Evolutionary conservation across 1,140 invertebrate genomes (phyloP).

Genomic region (Cotesia typhae): DNA sequence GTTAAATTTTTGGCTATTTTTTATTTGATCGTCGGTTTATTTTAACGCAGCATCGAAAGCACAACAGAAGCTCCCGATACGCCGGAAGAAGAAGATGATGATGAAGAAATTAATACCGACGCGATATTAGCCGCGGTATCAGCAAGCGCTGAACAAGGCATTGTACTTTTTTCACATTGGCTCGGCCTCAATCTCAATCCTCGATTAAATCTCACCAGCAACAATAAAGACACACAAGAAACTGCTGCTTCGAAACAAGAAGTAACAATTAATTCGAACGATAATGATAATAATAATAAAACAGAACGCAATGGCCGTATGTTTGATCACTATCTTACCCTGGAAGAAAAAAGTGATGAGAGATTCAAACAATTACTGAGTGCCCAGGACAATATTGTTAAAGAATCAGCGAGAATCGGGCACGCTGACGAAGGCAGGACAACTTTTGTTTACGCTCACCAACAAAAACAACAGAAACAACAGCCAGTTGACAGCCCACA

Average conservation of each 20-base stretch:
- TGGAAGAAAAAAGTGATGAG: constrained; percentile 56
- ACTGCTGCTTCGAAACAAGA: constrained; percentile 28
- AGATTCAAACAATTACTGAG: constrained; percentile 61
- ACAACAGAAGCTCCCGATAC: constrained; percentile 44
- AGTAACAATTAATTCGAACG: constrained; percentile 7
- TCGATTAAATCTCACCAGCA: constrained; percentile 51
- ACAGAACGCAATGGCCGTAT: constrained; percentile 44
- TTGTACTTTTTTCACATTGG: constrained; percentile 66
- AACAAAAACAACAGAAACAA: constrained; percentile 37
- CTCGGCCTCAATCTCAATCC: constrained; percentile 60
- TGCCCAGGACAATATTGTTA: constrained; percentile 61
- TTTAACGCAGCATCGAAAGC: neutral
- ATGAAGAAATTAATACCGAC: constrained; percentile 56
- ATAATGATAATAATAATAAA: constrained; percentile 4
- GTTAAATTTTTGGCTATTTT: neutral
- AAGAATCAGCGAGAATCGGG: constrained; percentile 59
- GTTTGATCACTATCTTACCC: constrained; percentile 22
- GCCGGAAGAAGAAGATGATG: constrained; percentile 57
- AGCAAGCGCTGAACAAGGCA: constrained; percentile 66
- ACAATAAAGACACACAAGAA: constrained; percentile 35
- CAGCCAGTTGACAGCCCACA: neutral
- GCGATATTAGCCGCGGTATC: constrained; percentile 66
- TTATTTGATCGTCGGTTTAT: neutral
- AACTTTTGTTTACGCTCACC: constrained; percentile 57
- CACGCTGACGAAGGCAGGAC: constrained; percentile 52